Conservation (phyloP, 1,140 invertebrate genomes). For the Apis laboriosa region DNA sequence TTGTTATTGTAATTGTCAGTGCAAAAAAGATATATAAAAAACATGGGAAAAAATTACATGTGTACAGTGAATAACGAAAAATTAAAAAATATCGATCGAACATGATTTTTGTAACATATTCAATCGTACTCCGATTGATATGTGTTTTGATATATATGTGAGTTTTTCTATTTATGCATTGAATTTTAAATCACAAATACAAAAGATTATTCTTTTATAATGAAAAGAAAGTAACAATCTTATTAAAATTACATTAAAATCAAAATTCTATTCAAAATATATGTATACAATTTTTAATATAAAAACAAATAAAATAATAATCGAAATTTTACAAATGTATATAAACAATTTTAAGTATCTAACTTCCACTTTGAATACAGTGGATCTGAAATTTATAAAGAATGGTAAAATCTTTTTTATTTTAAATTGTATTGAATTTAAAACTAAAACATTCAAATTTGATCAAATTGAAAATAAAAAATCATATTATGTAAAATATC, state of each 20-base stretch:
- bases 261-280: neutral
- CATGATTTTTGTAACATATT: slow-evolving; percentile 12
- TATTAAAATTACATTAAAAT: neutral
- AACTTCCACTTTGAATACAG: slow-evolving; percentile 25
- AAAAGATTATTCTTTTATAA: neutral
- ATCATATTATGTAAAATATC: slow-evolving; percentile 15
- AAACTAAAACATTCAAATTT: slow-evolving; percentile 24
- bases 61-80: neutral
- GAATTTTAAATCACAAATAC: neutral
- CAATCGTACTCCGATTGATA: neutral
- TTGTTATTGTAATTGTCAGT: neutral
- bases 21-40: neutral
- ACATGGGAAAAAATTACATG: neutral
- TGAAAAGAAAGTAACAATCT: neutral
- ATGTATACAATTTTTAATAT: neutral
- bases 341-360: slow-evolving; percentile 24
- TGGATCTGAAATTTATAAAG: slow-evolving; percentile 14
- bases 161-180: neutral
- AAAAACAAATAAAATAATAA: neutral
- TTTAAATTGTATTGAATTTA: slow-evolving; percentile 6
- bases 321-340: slow-evolving; percentile 38
- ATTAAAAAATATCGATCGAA: neutral
- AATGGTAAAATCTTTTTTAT: neutral
- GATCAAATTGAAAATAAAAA: slow-evolving; percentile 7
- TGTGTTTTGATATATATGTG: neutral